Evolutionary conservation across 2,113 vertebrate genomes (phyloP).

Genomic region (Pycnonotus jocosus): DNA sequence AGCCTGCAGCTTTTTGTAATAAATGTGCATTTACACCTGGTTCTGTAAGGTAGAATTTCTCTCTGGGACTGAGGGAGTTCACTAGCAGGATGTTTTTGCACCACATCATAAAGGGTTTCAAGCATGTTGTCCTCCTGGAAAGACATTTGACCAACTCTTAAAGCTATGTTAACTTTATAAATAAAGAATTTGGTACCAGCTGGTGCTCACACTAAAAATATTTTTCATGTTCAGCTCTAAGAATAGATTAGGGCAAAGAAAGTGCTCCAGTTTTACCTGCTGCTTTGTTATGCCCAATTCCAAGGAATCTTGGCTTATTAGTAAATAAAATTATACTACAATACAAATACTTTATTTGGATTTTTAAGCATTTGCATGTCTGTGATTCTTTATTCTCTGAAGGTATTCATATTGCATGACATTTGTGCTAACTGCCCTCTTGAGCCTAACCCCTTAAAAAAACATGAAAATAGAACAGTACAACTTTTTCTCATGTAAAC

Average conservation of each 20-base stretch:
- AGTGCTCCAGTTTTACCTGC: background rate
- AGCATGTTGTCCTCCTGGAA: background rate
- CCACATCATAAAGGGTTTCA: background rate
- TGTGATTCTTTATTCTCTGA: background rate
- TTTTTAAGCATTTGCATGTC: background rate
- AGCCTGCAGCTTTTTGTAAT: background rate
- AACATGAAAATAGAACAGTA: background rate
- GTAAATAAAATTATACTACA: background rate
- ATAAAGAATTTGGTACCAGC: constrained; percentile 19
- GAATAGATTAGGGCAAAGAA: background rate
- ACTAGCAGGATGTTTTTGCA: background rate
- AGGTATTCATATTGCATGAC: background rate
- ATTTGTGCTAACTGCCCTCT: background rate
- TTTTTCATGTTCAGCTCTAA: background rate
- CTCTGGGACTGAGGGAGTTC: background rate
- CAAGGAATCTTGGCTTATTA: background rate
- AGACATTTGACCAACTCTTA: background rate
- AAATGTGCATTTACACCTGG: background rate
- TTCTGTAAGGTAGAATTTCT: background rate
- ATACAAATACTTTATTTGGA: background rate
- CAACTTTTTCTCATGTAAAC: constrained; percentile 14
- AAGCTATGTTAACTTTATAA: background rate
- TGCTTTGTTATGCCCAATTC: background rate
- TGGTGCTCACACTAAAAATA: background rate
- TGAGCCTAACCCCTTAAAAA: background rate